Base-by-base conservation (phyloP, 2,888 invertebrate species). In the Pseudoips prasinana region DNA sequence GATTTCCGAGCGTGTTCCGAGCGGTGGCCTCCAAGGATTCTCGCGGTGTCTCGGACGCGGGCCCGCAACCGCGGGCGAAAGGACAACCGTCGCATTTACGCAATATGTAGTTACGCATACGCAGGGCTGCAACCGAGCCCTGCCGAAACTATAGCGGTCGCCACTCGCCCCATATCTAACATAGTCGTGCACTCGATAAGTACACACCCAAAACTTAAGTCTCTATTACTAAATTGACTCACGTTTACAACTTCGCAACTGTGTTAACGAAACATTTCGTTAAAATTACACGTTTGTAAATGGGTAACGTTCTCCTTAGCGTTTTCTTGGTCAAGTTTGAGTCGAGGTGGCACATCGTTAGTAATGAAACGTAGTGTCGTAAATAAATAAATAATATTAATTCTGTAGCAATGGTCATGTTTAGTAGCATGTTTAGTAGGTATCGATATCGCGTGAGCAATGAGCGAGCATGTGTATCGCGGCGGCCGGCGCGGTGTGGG, bases 1-100 rank as follows among this genome's bases (percentile, higher is more conserved):
- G 87, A 88, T 88, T 88, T 88, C 87, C 87, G 87, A 84, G 83
- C 85, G 79, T 78, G 83, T 80, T 83, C 81, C 79, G 83, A 85
- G 69, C 84, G 74, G 70, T 70, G 85, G 81, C 85, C 84, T 81
- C 85, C 80, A 80, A 84, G 85, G 85, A 85, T 84, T 84, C 83
- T 82, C 81, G 68, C 71, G 60, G 70, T 71, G 74, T 75, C 76
- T 79, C 69, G 81, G 73, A 63, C 78, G 75, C 76, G 65, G 66
- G 62, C 53, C n/a, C n/a, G n/a, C n/a, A n/a, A n/a, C n/a, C 58
- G 53, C 62, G 45, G 65, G 70, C 75, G 75, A 77, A 76, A 78
- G 77, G 77, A 78, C 77, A 76, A 65, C 68, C 55, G 57, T 51
- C 49, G 41, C 42, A 44, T 68, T 75, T 76, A 76, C 73, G 73